Evolutionary conservation across 92 coral and sea anemone genomes (phyloP), one percentile per base, ranked within the genome.

Genomic region (Umimayanthus kanabou): DNA sequence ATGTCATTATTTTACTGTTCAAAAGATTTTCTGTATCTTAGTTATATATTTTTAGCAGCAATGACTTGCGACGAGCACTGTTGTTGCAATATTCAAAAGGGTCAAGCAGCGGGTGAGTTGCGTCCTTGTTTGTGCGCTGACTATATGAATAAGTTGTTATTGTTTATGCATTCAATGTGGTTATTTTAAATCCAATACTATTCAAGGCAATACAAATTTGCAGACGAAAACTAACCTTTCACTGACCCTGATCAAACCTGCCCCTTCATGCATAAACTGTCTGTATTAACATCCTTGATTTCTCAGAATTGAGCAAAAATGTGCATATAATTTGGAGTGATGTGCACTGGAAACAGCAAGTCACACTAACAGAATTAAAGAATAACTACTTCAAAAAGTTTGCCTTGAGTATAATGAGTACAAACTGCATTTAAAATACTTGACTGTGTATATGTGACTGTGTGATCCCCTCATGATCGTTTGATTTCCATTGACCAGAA

Each of bases 271-370:
- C 78, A 70, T 47, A 25, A 69, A 30, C 5, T 83, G 87, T 26
- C 47, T 69, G 69, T 30, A 70, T 47, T 8, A 69, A 70, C 43
- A 69, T 83, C 87, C 87, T 83, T 15, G 29, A 83, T 83, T 83
- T 83, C 87, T 83, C 40, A 47, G 87, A 83, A 83, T 30, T 43
- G 20, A 18, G 22, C 8, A 61, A 61, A 50, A 77, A 2, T n/a
- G 7, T 73, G 77, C 7, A 45, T 9, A 22, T 20, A 77, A 53
- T 13, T 53, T 3, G 14, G 39, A 2, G 16, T 4, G 1, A 75
- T 22, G 6, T 14, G 58, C 58, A 18, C 26, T 75, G 23, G 53
- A 18, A 75, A 37, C 5, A 39, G 53, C n/a, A 37, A 39, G 28
- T 7, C 40, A 5, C 23, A 39, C 25, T 74, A 22, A 39, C 16